phyloP scores from a whole-genome alignment of 2,888 invertebrate species.

The Hirtodrosophila duncani region DNA sequence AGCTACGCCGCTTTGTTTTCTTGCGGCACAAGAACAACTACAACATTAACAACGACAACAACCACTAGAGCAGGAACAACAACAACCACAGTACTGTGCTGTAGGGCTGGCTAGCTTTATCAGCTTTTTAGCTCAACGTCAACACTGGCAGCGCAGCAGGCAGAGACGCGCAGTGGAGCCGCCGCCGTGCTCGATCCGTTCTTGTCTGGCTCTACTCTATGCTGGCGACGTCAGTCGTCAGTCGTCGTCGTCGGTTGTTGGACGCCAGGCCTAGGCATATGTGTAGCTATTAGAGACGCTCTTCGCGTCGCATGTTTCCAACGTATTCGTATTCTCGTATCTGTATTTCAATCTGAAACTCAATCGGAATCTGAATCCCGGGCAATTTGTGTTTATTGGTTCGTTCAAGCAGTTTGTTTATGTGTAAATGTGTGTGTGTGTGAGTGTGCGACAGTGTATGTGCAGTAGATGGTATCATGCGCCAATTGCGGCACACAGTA shows the following conservation, averaged over 20 bases:
- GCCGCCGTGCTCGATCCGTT: slow-evolving; percentile 35
- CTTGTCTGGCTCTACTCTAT: slow-evolving; percentile 18
- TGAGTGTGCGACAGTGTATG: slow-evolving; percentile 11
- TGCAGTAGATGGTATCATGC: slow-evolving; percentile 52
- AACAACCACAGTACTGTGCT: too few species aligned
- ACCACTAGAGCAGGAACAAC: slow-evolving; percentile 21
- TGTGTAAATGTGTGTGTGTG: slow-evolving; percentile 2
- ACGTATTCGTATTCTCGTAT: slow-evolving; percentile 41
- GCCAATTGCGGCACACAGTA: slow-evolving; percentile 56
- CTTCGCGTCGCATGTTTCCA: slow-evolving; percentile 47
- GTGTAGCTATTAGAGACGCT: slow-evolving; percentile 48
- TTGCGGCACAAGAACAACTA: slow-evolving; percentile 21
- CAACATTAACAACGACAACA: slow-evolving; percentile 13
- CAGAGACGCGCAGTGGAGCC: slow-evolving; percentile 8
- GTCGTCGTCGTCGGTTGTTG: slow-evolving; percentile 50
- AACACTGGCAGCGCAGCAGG: slow-evolving; percentile 18
- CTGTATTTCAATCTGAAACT: slow-evolving; percentile 28
- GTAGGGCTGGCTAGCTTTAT: slow-evolving; percentile 48
- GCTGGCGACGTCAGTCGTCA: slow-evolving; percentile 24
- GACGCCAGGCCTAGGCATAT: slow-evolving; percentile 52
- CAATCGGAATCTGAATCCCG: slow-evolving; percentile 24
- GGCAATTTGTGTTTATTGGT: background rate
- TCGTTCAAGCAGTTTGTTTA: slow-evolving; percentile 22
- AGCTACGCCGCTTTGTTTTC: slow-evolving; percentile 47
- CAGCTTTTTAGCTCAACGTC: slow-evolving; percentile 53